Percentiles rank a stretch among this genome's conserved stretches.
Conservation (phyloP, 2,888 invertebrate genomes). For the Drosophila fulvimacula region DNA sequence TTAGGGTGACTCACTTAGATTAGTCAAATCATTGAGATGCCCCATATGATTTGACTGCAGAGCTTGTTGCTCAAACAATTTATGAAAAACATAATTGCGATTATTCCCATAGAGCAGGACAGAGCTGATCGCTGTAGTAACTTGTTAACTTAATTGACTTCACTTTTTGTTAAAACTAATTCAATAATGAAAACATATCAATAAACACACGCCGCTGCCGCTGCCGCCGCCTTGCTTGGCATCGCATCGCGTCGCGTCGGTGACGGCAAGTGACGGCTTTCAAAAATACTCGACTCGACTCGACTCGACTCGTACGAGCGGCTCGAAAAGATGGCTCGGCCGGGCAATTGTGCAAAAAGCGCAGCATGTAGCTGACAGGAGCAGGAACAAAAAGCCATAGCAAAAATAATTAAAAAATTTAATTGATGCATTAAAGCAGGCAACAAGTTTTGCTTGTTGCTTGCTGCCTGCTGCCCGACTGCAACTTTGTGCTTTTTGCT, state of each 20-base stretch:
- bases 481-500: slow-evolving; percentile 38
- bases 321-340: slow-evolving; percentile 46
- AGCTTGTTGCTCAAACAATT: slow-evolving; percentile 9
- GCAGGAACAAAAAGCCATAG: slow-evolving; percentile 67
- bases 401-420: slow-evolving; percentile 77
- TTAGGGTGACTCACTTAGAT: neutral
- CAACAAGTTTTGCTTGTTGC: slow-evolving; percentile 63
- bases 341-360: slow-evolving; percentile 53
- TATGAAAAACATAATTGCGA: slow-evolving; percentile 42
- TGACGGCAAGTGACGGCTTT: slow-evolving; percentile 64
- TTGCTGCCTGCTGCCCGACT: slow-evolving; percentile 11
- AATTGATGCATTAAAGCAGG: slow-evolving; percentile 79
- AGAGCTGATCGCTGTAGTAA: slow-evolving; percentile 15
- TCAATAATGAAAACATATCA: slow-evolving; percentile 81
- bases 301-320: slow-evolving; percentile 36
- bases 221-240: neutral
- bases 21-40: neutral
- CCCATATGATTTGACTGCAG: slow-evolving; percentile 12
- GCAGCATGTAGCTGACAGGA: slow-evolving; percentile 71
- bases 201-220: slow-evolving; percentile 67
- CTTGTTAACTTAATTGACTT: slow-evolving; percentile 74
- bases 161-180: slow-evolving; percentile 69
- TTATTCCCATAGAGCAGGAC: slow-evolving; percentile 43
- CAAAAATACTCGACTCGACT: slow-evolving; percentile 59
- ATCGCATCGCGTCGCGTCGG: slow-evolving; percentile 29